phyloP scores from a whole-genome alignment of 1,140 invertebrate species.

The Pogonus chalceus region DNA sequence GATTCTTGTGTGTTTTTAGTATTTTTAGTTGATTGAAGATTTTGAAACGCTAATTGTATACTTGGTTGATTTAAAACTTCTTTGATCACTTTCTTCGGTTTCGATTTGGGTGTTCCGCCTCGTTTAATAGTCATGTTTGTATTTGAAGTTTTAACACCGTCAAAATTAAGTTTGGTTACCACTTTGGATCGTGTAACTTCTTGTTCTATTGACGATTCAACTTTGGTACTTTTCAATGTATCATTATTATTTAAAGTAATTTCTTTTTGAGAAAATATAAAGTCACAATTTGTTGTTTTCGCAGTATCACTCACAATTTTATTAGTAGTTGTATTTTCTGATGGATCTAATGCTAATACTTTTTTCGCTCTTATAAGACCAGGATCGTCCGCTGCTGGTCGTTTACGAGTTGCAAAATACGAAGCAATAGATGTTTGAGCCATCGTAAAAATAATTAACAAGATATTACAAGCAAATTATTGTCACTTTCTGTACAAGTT shows the following conservation, averaged over 20 bases:
- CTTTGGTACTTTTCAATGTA: background rate
- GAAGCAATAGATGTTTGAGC: constrained; percentile 57
- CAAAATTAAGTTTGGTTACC: constrained; percentile 1
- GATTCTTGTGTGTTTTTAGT: constrained; percentile 18
- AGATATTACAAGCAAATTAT: too few species aligned
- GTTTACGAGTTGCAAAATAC: constrained; percentile 59
- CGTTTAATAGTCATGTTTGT: background rate
- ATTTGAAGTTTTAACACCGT: background rate
- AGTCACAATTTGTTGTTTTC: background rate
- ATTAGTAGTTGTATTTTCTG: background rate
- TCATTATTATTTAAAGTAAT: constrained; percentile 1
- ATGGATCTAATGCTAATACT: constrained; percentile 41
- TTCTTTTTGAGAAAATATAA: background rate
- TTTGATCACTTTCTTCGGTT: background rate
- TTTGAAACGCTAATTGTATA: constrained; percentile 12
- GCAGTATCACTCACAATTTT: constrained; percentile 9
- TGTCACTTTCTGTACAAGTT: too few species aligned
- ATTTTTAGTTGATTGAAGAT: background rate
- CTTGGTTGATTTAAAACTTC: constrained; percentile 16
- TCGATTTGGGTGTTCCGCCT: background rate
- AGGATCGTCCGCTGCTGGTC: constrained; percentile 52
- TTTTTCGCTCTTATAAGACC: constrained; percentile 46
- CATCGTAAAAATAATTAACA: too few species aligned
- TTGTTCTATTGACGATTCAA: background rate
- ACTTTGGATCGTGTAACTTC: background rate